phyloP scores from a whole-genome alignment of 2,888 invertebrate species.

The Mamestra brassicae region DNA sequence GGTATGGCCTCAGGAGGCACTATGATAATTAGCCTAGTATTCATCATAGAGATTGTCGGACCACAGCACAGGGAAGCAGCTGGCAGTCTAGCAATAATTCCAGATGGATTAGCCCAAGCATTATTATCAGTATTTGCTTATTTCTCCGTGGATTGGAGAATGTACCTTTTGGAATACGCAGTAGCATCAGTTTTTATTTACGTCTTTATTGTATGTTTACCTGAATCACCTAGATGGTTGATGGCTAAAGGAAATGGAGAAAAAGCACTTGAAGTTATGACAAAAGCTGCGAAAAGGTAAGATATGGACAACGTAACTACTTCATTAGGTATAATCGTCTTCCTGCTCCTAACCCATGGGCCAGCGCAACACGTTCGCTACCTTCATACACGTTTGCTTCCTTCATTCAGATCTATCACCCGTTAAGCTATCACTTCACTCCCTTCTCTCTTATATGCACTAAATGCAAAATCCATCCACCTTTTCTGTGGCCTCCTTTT shows the following conservation, averaged over 20 bases:
- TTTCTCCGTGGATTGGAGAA: slow-evolving; percentile 74
- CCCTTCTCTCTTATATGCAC: too few relatives aligned
- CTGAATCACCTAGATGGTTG: slow-evolving; percentile 81
- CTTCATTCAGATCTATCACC: too few relatives aligned
- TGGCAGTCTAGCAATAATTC: slow-evolving; percentile 71
- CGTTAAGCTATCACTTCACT: too few relatives aligned
- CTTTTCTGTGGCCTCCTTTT: too few relatives aligned
- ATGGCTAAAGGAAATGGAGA: slow-evolving; percentile 73
- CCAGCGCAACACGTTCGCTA: too few relatives aligned
- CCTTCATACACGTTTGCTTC: too few relatives aligned
- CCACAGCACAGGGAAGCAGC: slow-evolving; percentile 83
- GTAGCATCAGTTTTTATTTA: slow-evolving; percentile 69
- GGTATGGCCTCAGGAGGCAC: slow-evolving; percentile 94
- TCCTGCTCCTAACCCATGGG: too few relatives aligned
- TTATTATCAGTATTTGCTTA: slow-evolving; percentile 76
- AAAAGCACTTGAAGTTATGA: slow-evolving; percentile 70
- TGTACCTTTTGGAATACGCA: slow-evolving; percentile 70
- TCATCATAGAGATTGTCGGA: slow-evolving; percentile 92
- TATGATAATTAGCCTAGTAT: slow-evolving; percentile 89
- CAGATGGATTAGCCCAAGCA: slow-evolving; percentile 75
- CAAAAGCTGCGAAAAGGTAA: slow-evolving; percentile 74
- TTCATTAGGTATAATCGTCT: background rate
- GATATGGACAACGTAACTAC: background rate
- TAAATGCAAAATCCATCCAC: too few relatives aligned
- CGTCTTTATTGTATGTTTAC: slow-evolving; percentile 68